Evolutionary conservation across 1,140 invertebrate genomes (phyloP).

Genomic region (Notospermus geniculatus): DNA sequence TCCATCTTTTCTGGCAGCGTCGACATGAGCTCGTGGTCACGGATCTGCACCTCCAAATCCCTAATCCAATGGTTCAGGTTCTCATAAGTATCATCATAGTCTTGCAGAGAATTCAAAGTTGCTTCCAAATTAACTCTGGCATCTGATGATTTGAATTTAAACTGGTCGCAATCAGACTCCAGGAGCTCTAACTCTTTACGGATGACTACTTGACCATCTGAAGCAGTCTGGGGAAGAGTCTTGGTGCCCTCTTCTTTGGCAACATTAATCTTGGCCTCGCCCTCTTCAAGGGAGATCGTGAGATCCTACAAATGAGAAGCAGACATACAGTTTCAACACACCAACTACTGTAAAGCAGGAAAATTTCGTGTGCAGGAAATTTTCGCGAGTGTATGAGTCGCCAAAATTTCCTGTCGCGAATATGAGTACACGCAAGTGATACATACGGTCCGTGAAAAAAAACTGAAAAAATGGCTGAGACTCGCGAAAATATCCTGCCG

Average conservation of each 20-base stretch:
- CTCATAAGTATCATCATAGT: slow-evolving; percentile 76
- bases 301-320: too few species aligned
- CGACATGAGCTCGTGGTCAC: slow-evolving; percentile 86
- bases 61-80: slow-evolving; percentile 79
- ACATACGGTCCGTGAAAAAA: too few species aligned
- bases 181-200: slow-evolving; percentile 71
- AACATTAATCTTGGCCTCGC: slow-evolving; percentile 41
- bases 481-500: too few species aligned
- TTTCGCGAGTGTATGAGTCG: too few species aligned
- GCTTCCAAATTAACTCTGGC: slow-evolving; percentile 64
- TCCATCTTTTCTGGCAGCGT: slow-evolving; percentile 76
- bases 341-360: too few species aligned
- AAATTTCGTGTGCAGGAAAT: too few species aligned
- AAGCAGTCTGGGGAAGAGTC: slow-evolving; percentile 66
- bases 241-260: slow-evolving; percentile 38
- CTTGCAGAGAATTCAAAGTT: slow-evolving; percentile 71
- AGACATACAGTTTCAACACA: too few species aligned
- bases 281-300: slow-evolving; percentile 35
- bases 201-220: slow-evolving; percentile 72
- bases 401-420: too few species aligned
- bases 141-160: slow-evolving; percentile 62
- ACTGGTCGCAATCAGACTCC: slow-evolving; percentile 73
- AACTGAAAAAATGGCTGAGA: too few species aligned
- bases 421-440: too few species aligned
- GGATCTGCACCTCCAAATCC: slow-evolving; percentile 76